Evolutionary conservation across 2,888 invertebrate species (phyloP), one percentile per base, ranked within the genome.

Genomic region (Cephus pulcher): DNA sequence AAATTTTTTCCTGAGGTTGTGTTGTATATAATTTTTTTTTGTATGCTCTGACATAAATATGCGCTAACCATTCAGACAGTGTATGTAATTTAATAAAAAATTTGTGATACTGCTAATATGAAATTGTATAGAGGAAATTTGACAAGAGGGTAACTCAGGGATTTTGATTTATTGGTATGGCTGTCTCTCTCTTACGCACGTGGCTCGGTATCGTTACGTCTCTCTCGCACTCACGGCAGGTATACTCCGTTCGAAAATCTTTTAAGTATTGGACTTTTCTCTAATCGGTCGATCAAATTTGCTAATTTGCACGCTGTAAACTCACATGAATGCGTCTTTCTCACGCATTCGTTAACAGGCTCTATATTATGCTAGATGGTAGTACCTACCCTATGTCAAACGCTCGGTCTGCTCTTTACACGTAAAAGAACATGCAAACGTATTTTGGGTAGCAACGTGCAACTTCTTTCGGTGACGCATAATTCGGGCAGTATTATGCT

Each of bases 401-500:
- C 23, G 56, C 6, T 56, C 15, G 56, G 56, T 23, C 56, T 56
- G 4, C 23, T 23, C 56, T 23, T 56, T 15, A 9, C 9, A 23
- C 56, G 23, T 35, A 35, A 12, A 9, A 56, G 6, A 23, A 15
- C 9, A 56, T 56, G 56, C 56, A 56, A 56, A 56, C 56, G 23
- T 56, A 56, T 56, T 56, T 56, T 56, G 56, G 56, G 56, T 56
- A 56, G 56, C 56, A 23, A 32, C 30, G 35, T 33, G 56, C 71
- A 34, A 35, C 56, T 70, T 68, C 33, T 56, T 73, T 56, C 34
- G 30, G 75, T 56, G 73, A 68, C 78, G 81, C 80, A 85, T 85
- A 83, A 85, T 84, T 80, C 77, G 80, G 79, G 78, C 71, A 75
- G 81, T 80, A 85, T 86, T 85, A 84, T 84, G 81, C 83, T 76